Conservation (phyloP, 92 coral and sea anemone genomes). For the Chrysogorgia sp. region DNA sequence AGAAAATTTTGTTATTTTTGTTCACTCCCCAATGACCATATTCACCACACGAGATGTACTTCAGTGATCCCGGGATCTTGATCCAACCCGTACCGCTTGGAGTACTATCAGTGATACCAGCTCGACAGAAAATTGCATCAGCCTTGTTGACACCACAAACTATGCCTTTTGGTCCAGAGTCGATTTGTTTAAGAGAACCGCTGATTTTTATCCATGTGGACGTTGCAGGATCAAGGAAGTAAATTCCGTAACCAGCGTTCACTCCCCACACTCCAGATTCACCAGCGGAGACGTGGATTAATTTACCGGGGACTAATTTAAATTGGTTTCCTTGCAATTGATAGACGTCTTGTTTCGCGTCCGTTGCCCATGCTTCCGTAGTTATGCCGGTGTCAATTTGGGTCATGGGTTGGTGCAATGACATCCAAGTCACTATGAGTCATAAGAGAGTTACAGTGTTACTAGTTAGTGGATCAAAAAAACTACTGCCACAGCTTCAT, state of each 20-base stretch:
- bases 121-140: constrained; percentile 32
- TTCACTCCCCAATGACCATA: too few species aligned
- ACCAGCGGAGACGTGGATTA: constrained; percentile 41
- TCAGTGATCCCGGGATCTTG: constrained; percentile 3
- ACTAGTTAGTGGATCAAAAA: too few species aligned
- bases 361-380: neutral
- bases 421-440: too few species aligned
- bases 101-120: constrained; percentile 18
- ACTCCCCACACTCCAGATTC: constrained; percentile 48
- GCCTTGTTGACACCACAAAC: constrained; percentile 46
- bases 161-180: constrained; percentile 42
- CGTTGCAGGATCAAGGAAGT: neutral
- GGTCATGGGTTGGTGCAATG: neutral
- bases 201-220: neutral
- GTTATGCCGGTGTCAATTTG: constrained; percentile 20
- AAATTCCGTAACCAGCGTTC: neutral
- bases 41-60: too few species aligned
- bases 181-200: constrained; percentile 37
- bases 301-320: constrained; percentile 24
- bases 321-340: neutral
- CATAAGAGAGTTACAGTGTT: neutral
- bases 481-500: too few species aligned
- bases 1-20: too few species aligned
- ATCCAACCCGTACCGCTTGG: neutral
- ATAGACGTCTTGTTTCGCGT: neutral